Conservation (phyloP, 2,113 vertebrate genomes). For the Syrrhaptes paradoxus region DNA sequence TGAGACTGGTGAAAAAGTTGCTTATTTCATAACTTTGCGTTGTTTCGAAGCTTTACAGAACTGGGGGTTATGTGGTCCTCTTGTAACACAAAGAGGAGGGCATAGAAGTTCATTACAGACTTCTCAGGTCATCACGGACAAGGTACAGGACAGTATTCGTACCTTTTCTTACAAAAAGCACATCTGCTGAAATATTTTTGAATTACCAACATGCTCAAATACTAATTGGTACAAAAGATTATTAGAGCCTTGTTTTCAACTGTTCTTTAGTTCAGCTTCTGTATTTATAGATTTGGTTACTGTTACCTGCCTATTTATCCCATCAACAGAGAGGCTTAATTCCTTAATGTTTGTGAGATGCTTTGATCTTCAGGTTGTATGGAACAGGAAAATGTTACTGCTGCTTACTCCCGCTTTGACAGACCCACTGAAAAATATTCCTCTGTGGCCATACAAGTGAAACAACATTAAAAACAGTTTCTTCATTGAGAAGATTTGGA, state of each 20-base stretch:
- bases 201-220: background rate
- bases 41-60: background rate
- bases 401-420: background rate
- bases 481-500: background rate
- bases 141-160: background rate
- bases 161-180: background rate
- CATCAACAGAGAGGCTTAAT: background rate
- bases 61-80: background rate
- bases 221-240: background rate
- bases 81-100: background rate
- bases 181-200: background rate
- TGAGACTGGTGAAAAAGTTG: background rate
- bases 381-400: background rate
- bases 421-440: background rate
- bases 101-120: background rate
- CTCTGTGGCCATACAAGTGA: background rate
- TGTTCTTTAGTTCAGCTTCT: background rate
- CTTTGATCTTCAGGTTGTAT: background rate
- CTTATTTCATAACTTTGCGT: background rate
- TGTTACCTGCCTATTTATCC: background rate
- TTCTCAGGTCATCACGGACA: background rate
- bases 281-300: background rate
- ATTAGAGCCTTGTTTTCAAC: background rate
- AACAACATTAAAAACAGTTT: background rate
- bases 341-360: background rate